phyloP scores from a whole-genome alignment of 1,140 invertebrate species.

The Eupeodes corollae region DNA sequence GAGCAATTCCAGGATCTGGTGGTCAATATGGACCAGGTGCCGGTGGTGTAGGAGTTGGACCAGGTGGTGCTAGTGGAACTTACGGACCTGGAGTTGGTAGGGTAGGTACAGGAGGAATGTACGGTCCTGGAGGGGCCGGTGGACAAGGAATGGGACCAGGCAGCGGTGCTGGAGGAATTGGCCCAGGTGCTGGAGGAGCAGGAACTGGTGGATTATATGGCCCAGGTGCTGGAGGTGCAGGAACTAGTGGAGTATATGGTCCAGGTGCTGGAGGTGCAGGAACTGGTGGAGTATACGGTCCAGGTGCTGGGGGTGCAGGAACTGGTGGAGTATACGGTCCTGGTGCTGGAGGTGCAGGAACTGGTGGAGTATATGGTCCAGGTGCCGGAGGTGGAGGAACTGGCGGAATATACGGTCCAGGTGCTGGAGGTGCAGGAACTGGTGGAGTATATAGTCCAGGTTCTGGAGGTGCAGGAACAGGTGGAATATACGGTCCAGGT shows the following conservation, averaged over 20 bases:
- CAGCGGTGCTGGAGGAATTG: slow-evolving; percentile 3
- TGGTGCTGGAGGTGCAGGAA: not conserved
- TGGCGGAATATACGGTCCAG: slow-evolving; percentile 4
- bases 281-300: slow-evolving; percentile 6
- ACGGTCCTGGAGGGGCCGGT: slow-evolving; percentile 1
- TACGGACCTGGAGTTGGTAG: slow-evolving; percentile 4
- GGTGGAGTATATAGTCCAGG: slow-evolving; percentile 3
- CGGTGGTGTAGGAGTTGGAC: slow-evolving; percentile 1
- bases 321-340: slow-evolving; percentile 6
- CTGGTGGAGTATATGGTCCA: slow-evolving; percentile 4
- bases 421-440: slow-evolving; percentile 1
- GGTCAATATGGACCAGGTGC: not conserved
- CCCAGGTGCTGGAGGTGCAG: slow-evolving; percentile 6
- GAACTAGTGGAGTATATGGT: slow-evolving; percentile 9
- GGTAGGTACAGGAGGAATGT: not conserved
- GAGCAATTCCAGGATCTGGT: not conserved
- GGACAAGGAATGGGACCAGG: slow-evolving; percentile 1
- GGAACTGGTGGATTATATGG: not conserved
- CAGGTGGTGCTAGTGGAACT: not conserved
- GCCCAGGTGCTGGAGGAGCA: slow-evolving; percentile 3
- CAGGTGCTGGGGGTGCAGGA: not conserved
- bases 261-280: not conserved
- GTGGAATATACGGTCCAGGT: slow-evolving; percentile 3
- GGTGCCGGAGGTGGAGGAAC: slow-evolving; percentile 8
- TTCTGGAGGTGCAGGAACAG: slow-evolving; percentile 1